phyloP scores from a whole-genome alignment of 2,113 vertebrate genomes.

The Leiothrix lutea region DNA sequence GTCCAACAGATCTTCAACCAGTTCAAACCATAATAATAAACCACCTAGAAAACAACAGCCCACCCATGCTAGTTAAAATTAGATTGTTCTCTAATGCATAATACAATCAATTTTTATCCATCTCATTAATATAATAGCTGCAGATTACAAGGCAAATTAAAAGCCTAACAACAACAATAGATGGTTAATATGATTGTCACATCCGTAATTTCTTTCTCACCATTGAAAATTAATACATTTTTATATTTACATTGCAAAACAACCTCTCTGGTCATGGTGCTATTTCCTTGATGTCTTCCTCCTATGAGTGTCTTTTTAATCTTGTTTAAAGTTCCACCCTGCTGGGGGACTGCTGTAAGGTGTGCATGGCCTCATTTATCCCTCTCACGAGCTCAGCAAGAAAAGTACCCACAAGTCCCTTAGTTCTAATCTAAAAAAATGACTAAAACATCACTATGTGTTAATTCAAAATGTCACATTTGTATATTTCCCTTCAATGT shows the following conservation, averaged over 20 bases:
- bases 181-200: not conserved
- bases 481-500: not conserved
- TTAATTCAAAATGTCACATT: not conserved
- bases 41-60: not conserved
- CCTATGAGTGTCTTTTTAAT: not conserved
- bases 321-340: not conserved
- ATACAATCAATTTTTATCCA: not conserved
- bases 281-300: not conserved
- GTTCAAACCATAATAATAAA: not conserved
- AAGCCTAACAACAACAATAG: not conserved
- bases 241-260: not conserved
- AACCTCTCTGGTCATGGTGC: not conserved
- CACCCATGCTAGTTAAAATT: not conserved
- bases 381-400: not conserved
- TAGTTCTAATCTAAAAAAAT: not conserved
- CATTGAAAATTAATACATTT: not conserved
- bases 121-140: constrained; percentile 7
- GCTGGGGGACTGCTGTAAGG: not conserved
- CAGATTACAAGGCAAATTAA: constrained; percentile 13
- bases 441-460: not conserved
- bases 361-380: not conserved
- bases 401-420: not conserved
- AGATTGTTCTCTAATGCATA: not conserved
- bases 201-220: not conserved
- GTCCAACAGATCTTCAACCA: not conserved